phyloP scores from a whole-genome alignment of 2,888 invertebrate species.

The Folsomia manolachei region DNA sequence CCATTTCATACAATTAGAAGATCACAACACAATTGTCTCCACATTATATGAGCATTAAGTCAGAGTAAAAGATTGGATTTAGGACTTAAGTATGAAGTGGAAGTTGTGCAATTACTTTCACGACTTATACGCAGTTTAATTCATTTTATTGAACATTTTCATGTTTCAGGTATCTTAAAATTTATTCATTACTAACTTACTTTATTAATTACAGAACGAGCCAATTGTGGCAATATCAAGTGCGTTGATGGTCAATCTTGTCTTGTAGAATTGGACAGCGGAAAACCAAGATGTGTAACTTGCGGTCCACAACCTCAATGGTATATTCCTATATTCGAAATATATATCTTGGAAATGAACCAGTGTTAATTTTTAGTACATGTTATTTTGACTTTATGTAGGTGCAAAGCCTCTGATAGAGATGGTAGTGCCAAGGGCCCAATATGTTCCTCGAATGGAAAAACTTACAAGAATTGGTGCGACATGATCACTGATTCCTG shows the following conservation, averaged over 20 bases:
- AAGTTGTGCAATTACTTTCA: too few species aligned
- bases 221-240: slow-evolving; percentile 65
- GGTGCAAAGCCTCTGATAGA: slow-evolving; percentile 29
- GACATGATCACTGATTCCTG: slow-evolving; percentile 76
- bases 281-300: slow-evolving; percentile 68
- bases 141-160: neutral
- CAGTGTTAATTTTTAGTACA: too few species aligned
- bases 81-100: too few species aligned
- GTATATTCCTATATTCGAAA: too few species aligned
- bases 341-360: too few species aligned
- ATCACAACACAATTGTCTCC: too few species aligned
- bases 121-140: neutral
- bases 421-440: slow-evolving; percentile 35
- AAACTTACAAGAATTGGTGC: slow-evolving; percentile 73
- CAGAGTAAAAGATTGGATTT: too few species aligned
- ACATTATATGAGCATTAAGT: too few species aligned
- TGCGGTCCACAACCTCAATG: slow-evolving; percentile 55
- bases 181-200: neutral
- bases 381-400: too few species aligned
- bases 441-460: slow-evolving; percentile 59
- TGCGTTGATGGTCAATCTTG: slow-evolving; percentile 69
- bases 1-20: too few species aligned
- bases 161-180: neutral
- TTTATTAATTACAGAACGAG: slow-evolving; percentile 59
- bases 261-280: slow-evolving; percentile 64